Evolutionary conservation across 2,113 vertebrate genomes (phyloP).

Genomic region (Rhineura floridana): DNA sequence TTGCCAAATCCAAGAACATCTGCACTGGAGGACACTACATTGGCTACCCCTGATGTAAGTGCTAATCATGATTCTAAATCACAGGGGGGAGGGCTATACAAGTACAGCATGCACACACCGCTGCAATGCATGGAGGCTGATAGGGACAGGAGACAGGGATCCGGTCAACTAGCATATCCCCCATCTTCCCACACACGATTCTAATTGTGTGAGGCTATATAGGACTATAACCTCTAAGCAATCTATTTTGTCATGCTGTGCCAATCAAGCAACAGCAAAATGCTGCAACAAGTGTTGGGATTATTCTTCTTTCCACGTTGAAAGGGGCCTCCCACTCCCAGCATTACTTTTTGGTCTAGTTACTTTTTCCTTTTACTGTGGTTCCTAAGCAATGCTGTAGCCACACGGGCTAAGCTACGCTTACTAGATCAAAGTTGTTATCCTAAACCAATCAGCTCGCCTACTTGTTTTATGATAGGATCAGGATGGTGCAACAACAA

Average conservation of each 20-base stretch:
- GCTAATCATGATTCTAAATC: too few species aligned
- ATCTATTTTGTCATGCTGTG: background rate
- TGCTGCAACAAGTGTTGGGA: background rate
- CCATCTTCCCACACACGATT: too few species aligned
- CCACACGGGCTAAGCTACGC: background rate
- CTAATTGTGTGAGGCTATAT: too few species aligned
- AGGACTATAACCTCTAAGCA: too few species aligned
- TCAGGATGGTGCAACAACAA: background rate
- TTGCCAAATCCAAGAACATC: too few species aligned
- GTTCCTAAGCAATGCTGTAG: background rate
- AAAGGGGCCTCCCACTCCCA: background rate
- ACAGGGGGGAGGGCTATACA: too few species aligned
- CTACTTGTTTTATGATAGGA: background rate
- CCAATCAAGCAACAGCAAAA: background rate
- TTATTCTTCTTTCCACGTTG: background rate
- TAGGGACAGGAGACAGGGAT: too few species aligned
- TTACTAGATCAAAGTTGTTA: background rate
- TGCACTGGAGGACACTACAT: too few species aligned
- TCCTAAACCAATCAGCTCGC: background rate
- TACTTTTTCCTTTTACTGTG: background rate
- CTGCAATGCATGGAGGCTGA: too few species aligned
- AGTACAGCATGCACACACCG: too few species aligned
- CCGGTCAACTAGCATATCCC: too few species aligned
- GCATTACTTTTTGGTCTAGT: background rate
- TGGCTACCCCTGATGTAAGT: too few species aligned